Conservation (phyloP, 2,888 invertebrate genomes). For the Lomographa bimaculata region DNA sequence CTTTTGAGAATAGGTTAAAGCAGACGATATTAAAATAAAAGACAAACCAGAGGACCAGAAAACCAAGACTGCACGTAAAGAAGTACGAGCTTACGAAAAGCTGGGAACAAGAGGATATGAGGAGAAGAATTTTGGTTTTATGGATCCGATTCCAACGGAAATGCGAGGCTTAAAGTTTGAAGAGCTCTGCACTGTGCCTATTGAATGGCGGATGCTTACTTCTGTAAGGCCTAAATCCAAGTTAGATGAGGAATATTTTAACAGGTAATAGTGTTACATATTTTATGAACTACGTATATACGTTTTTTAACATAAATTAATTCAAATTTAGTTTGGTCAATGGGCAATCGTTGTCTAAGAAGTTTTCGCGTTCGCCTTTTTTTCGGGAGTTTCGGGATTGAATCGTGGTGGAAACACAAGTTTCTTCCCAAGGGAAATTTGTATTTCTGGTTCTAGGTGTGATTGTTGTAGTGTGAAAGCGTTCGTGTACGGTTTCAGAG, state of each 20-base stretch:
- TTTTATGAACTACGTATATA: too few relatives aligned
- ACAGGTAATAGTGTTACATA: slow-evolving; percentile 85
- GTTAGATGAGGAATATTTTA: slow-evolving; percentile 94
- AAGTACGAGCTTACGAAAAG: slow-evolving; percentile 86
- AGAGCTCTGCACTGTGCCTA: slow-evolving; percentile 92
- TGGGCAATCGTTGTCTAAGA: too few relatives aligned
- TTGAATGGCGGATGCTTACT: slow-evolving; percentile 97
- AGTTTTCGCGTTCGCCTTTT: too few relatives aligned
- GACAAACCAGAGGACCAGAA: slow-evolving; percentile 87
- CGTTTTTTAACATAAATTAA: too few relatives aligned
- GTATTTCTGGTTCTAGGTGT: too few relatives aligned
- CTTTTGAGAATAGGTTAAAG: slow-evolving; percentile 79
- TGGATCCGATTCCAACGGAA: slow-evolving; percentile 92
- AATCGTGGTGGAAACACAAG: too few relatives aligned
- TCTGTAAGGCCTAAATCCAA: slow-evolving; percentile 92
- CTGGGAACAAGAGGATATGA: slow-evolving; percentile 85
- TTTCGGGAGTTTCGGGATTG: too few relatives aligned
- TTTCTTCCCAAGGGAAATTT: too few relatives aligned
- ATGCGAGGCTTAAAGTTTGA: slow-evolving; percentile 90
- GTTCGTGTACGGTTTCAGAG: too few relatives aligned
- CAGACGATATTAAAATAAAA: slow-evolving; percentile 90
- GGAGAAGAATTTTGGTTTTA: slow-evolving; percentile 79
- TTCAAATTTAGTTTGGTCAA: too few relatives aligned
- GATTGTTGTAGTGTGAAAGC: too few relatives aligned
- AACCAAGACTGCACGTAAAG: slow-evolving; percentile 89